Conservation (phyloP, 2,888 invertebrate species). For the Pristionchus entomophagus region DNA sequence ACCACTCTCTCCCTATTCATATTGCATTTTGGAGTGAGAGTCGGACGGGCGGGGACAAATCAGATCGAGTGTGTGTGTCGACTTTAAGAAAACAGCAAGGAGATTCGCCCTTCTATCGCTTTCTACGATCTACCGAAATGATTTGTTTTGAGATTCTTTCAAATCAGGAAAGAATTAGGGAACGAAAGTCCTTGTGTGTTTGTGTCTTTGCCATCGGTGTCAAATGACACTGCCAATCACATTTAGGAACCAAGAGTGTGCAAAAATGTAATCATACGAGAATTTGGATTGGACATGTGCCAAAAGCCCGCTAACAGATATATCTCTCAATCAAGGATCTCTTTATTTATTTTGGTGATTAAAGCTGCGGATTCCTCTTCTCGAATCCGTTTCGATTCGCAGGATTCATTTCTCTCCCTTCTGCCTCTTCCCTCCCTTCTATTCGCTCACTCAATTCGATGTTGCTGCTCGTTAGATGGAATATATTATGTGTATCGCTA, state of each 20-base stretch:
- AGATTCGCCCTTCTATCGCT: background rate
- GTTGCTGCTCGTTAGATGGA: conserved; percentile 35
- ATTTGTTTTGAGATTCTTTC: background rate
- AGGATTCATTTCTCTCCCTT: background rate
- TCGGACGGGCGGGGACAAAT: background rate
- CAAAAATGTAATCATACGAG: background rate
- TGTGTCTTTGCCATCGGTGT: background rate
- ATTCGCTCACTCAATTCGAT: background rate
- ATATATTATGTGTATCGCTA: conserved; percentile 28
- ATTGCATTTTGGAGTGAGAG: conserved; percentile 47
- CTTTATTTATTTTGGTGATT: background rate
- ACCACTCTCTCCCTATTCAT: conserved; percentile 46
- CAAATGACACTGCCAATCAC: background rate
- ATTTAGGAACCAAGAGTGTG: background rate
- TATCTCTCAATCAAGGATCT: background rate
- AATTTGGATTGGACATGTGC: background rate
- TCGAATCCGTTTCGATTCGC: background rate
- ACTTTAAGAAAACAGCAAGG: conserved; percentile 12
- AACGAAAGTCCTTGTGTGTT: background rate
- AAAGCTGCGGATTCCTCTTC: conserved; percentile 1
- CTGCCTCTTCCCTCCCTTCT: background rate
- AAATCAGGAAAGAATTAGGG: too few species aligned
- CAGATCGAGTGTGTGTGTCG: background rate
- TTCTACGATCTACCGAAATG: background rate
- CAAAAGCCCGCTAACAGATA: background rate